Base-by-base conservation (phyloP, 2,113 vertebrate genomes). In the Formicarius rufipectus region DNA sequence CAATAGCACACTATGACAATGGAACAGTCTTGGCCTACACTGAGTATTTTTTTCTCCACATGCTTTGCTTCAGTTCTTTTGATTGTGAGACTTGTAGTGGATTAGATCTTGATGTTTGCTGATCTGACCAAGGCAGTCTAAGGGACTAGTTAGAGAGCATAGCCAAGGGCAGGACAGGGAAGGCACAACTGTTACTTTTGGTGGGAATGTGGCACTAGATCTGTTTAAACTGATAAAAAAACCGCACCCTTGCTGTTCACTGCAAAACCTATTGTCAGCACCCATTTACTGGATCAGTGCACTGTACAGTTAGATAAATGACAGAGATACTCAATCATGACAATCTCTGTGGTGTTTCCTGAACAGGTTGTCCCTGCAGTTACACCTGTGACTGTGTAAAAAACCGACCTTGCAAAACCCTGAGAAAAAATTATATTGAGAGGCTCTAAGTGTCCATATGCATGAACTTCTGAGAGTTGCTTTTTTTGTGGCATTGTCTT, bases 261-360 rank as follows among this genome's bases (percentile, higher is more conserved):
- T 53, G 25, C 53, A 94, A 86, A 92, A 60, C 50, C 59, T 80
- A 59, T 86, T 95, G 92, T 92, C 94, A 93, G 69, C 64, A 92
- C 20, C 31, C 2, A 0, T 90, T 95, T 95, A 63, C 42, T 95
- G 94, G 83, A 55, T 93, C 86, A 93, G 73, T 3, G 14, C 68
- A 64, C 76, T 21, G 47, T 33, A 52, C 64, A 78, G 55, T 75
- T 74, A 90, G 91, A 84, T 90, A 84, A 90, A 67, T 27, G 31
- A 31, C 20, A 52, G 71, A 94, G 78, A 94, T 72, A 93, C 10
- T 59, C 39, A 74, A 68, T 91, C 44, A 42, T 31, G 14, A 23
- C 64, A 76, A 63, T 78, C 14, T 74, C 44, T 63, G 55, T 45
- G 35, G 37, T 6, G 4, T 84, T 90, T 81, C 63, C 75, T 21